These are phyloP conservation scores for Pogonocichla stellata DNA, from an alignment of 2,113 vertebrate species.

Conservation along the genomic window DNA sequence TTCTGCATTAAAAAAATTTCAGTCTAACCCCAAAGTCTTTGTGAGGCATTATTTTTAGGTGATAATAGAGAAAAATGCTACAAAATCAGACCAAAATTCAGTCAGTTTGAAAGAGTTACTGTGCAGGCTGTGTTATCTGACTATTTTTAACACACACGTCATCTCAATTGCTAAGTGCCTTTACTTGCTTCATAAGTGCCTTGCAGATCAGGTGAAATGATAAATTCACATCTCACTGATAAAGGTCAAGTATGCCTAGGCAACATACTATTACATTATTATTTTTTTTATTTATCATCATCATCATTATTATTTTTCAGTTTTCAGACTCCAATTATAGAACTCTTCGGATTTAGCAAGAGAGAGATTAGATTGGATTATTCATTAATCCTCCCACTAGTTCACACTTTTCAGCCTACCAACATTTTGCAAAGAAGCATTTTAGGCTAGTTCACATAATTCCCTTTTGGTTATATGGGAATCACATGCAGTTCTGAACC, in stretches of 20 bases:
- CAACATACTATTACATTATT: background rate
- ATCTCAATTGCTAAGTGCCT: slow-evolving; percentile 20
- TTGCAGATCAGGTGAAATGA: slow-evolving; percentile 30
- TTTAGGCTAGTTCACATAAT: background rate
- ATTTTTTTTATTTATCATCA: background rate
- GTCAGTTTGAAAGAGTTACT: background rate
- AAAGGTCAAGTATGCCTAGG: background rate
- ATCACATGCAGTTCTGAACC: background rate
- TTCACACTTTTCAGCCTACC: background rate
- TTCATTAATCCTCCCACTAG: background rate
- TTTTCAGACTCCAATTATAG: slow-evolving; percentile 26
- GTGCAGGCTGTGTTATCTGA: background rate
- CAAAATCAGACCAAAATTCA: background rate
- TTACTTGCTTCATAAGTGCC: slow-evolving; percentile 30
- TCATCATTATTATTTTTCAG: slow-evolving; percentile 14
- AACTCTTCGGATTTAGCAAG: slow-evolving; percentile 35
- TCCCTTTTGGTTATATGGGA: background rate
- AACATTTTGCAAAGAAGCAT: background rate
- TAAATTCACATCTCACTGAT: slow-evolving; percentile 29
- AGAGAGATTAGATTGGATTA: background rate
- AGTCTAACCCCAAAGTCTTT: background rate
- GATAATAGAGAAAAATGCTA: background rate
- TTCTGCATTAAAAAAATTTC: background rate
- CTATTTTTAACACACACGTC: slow-evolving; percentile 36
- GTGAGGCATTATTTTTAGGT: background rate